phyloP scores from a whole-genome alignment of 2,113 vertebrate species.

The Cololabis saira region DNA sequence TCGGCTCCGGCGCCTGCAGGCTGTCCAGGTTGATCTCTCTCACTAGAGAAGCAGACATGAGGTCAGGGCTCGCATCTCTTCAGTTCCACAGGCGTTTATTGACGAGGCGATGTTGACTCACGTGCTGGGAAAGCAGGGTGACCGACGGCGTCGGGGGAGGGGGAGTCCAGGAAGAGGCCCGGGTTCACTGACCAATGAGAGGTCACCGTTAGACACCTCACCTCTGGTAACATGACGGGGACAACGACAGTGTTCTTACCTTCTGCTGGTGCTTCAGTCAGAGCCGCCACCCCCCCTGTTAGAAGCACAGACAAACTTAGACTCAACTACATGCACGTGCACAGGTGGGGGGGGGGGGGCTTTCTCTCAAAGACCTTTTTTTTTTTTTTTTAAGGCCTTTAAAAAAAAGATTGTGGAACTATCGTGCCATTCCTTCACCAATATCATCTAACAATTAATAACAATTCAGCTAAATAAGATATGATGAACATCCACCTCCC shows the following conservation, averaged over 20 bases:
- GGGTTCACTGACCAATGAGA: conserved; percentile 73
- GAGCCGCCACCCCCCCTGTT: conserved; percentile 62
- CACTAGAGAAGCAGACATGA: conserved; percentile 55
- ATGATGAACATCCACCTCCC: too few species aligned
- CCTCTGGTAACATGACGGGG: not conserved
- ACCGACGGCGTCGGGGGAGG: conserved; percentile 29
- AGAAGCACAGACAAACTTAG: not conserved
- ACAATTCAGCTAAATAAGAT: too few species aligned
- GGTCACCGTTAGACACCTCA: not conserved
- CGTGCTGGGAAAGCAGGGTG: conserved; percentile 62
- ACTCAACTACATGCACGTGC: too few species aligned
- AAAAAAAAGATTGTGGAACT: too few species aligned
- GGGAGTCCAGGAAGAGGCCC: conserved; percentile 76
- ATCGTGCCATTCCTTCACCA: too few species aligned
- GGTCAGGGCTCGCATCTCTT: not conserved
- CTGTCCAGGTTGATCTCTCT: conserved; percentile 79
- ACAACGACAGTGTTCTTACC: conserved; percentile 46
- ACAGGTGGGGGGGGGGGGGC: too few species aligned
- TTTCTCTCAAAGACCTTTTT: too few species aligned
- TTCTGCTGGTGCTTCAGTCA: conserved; percentile 63
- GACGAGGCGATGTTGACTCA: conserved; percentile 35
- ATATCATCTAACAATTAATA: too few species aligned
- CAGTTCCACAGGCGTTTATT: not conserved
- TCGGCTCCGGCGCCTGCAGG: conserved; percentile 80
- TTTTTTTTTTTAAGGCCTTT: too few species aligned